Conservation (phyloP, 2,888 invertebrate species). For the Gymnosoma rotundatum region DNA sequence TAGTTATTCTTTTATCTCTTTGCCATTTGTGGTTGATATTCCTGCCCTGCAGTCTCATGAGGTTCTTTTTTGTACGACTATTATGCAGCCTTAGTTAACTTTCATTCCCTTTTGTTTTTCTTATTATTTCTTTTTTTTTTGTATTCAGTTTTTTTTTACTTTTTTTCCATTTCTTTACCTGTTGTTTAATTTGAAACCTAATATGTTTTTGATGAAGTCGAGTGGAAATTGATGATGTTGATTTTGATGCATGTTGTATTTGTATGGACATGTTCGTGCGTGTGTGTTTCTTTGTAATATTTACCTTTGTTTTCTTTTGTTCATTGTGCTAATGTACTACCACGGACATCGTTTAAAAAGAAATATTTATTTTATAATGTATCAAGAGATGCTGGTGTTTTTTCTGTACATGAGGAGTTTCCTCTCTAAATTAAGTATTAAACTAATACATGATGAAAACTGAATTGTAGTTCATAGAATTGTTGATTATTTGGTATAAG, state of each 20-base stretch:
- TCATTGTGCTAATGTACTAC: not conserved
- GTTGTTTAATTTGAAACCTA: conserved; percentile 71
- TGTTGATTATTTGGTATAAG: no score
- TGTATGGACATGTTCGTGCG: not conserved
- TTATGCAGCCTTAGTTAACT: not conserved
- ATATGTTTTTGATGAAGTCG: conserved; percentile 73
- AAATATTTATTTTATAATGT: conserved; percentile 2
- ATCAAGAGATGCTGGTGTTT: conserved; percentile 4
- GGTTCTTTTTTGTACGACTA: conserved; percentile 39
- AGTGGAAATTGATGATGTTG: conserved; percentile 66
- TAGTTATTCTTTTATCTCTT: conserved; percentile 32
- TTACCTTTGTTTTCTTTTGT: conserved; percentile 14
- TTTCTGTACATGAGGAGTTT: conserved; percentile 8
- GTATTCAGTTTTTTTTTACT: not conserved
- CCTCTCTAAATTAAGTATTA: not conserved
- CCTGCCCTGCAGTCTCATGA: conserved; percentile 51
- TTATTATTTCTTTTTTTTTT: conserved; percentile 25
- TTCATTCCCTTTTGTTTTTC: conserved; percentile 30
- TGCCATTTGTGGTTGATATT: conserved; percentile 43
- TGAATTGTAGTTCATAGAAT: no score
- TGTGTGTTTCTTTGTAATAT: conserved; percentile 17
- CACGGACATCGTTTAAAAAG: not conserved
- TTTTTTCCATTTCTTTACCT: conserved; percentile 56
- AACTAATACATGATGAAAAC: not conserved
- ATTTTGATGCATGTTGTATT: conserved; percentile 41